Conservation (phyloP, 2,797 vertebrate species). For the Platalea minor region DNA sequence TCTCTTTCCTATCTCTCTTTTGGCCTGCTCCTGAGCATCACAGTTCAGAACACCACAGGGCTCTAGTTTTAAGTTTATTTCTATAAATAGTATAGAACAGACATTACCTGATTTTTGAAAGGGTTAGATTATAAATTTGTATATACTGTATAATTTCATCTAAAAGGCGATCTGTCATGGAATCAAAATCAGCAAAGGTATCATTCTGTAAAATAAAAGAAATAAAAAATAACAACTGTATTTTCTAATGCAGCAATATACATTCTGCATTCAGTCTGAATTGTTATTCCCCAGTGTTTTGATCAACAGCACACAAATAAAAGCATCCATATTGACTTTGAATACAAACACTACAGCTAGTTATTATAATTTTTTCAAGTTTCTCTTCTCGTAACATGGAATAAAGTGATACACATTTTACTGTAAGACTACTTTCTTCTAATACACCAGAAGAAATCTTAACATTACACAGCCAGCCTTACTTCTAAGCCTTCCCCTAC, state of each 20-base stretch:
- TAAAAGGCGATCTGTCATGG: constrained; percentile 96
- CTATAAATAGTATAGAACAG: constrained; percentile 39
- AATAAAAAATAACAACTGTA: constrained; percentile 52
- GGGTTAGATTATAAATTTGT: constrained; percentile 95
- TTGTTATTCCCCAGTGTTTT: constrained; percentile 4
- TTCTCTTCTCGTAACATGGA: neutral
- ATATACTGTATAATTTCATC: constrained; percentile 99
- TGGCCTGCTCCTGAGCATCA: neutral
- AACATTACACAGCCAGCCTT: neutral
- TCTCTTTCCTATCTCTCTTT: neutral
- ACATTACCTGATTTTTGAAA: constrained; percentile 96
- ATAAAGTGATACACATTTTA: neutral
- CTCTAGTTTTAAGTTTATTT: neutral
- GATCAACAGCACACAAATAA: constrained; percentile 15
- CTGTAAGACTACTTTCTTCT: neutral
- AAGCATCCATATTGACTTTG: neutral
- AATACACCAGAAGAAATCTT: neutral
- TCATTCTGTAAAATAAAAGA: constrained; percentile 87
- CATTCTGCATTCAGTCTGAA: constrained; percentile 27
- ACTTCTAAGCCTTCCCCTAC: neutral
- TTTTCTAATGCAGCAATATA: constrained; percentile 40
- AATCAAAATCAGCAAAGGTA: constrained; percentile 99
- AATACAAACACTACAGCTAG: constrained; percentile 15
- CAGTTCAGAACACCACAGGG: constrained; percentile 30
- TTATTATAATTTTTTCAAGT: neutral